Evolutionary conservation across 2,113 vertebrate genomes (phyloP), one percentile per base, ranked within the genome.

Genomic region (Dasypus novemcinctus): DNA sequence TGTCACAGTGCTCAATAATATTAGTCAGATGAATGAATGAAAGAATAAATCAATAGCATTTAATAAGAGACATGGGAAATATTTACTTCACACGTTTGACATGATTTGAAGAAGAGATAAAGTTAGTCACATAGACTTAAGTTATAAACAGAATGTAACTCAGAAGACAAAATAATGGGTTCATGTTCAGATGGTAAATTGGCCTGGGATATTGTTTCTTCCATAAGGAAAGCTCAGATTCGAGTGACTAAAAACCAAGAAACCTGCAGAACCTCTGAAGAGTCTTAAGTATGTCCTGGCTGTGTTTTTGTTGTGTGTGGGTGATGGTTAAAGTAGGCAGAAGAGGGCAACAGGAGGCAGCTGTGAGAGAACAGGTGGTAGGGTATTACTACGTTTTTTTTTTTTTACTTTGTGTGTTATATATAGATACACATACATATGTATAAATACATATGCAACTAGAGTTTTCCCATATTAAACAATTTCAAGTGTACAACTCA

Each of bases 1-100:
- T 27, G 36, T 57, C n/a, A 71, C 75, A 85, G 21, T 75, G 38
- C 18, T 82, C 13, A n/a, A 5, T 43, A 76, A 87, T 89, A 46
- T 63, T 25, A 83, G 3, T 80, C 72, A 31, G 27, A 96, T 81
- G 54, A 82, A 36, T 69, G 72, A 78, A 49, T 57, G 23, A 91
- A 63, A 46, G 29, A 88, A 61, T 76, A 46, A 61, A 72, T 36
- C 33, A 63, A 90, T 29, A 72, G 0, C 3, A 5, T 69, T 82
- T 85, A 79, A 12, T 84, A 81, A 21, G 17, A 57, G 23, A 61
- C 8, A 21, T 29, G 8, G 63, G 15, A 64, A 86, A 61, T 66
- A 66, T 63, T 69, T 87, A 29, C 54, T 87, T 31, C 41, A 57
- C 20, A 72, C 14, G 5, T 33, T 64, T 49, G 9, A 7, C 9